phyloP scores from a whole-genome alignment of 2,113 vertebrate species.

The Hyla sarda region DNA sequence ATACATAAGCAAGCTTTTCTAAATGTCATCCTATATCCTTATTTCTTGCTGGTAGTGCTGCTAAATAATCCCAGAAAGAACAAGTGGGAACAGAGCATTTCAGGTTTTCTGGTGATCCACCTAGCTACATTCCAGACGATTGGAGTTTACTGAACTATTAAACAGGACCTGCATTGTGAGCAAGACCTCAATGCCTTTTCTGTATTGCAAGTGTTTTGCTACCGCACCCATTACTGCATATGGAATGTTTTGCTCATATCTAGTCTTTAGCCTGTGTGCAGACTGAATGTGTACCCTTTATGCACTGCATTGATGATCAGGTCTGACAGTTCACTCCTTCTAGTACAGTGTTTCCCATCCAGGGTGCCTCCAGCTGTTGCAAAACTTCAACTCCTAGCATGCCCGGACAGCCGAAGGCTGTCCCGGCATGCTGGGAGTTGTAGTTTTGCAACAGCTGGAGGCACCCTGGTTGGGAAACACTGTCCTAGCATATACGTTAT shows the following conservation, averaged over 20 bases:
- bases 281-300: not conserved
- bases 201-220: slow-evolving; percentile 66
- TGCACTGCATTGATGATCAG: not conserved
- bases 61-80: slow-evolving; percentile 19
- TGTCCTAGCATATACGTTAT: not conserved
- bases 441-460: no score
- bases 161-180: slow-evolving; percentile 49
- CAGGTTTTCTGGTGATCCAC: slow-evolving; percentile 53
- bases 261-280: slow-evolving; percentile 7
- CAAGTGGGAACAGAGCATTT: slow-evolving; percentile 33
- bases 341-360: no score
- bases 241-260: slow-evolving; percentile 70
- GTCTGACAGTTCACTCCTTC: no score
- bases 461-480: no score
- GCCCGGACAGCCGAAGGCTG: no score
- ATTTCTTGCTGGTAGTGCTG: not conserved
- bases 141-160: slow-evolving; percentile 50
- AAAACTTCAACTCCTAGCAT: no score
- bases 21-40: no score
- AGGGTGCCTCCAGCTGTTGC: no score
- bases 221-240: slow-evolving; percentile 67
- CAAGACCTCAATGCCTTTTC: slow-evolving; percentile 70
- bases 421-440: no score
- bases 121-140: slow-evolving; percentile 53
- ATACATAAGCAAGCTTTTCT: no score